phyloP scores from a whole-genome alignment of 2,113 vertebrate species.

The Mormyrus iriodes region DNA sequence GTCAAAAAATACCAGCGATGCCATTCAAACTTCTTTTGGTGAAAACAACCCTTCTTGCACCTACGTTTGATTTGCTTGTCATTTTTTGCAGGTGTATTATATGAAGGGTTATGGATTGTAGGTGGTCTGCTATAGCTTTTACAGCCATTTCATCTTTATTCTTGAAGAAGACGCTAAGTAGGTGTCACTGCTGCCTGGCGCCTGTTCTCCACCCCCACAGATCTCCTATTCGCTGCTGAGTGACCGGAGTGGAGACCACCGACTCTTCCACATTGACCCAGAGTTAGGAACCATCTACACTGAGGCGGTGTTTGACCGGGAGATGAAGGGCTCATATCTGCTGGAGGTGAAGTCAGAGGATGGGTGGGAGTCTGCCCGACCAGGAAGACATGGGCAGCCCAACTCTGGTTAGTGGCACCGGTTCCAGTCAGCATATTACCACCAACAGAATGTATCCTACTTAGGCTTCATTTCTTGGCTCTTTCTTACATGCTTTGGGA shows the following conservation, averaged over 20 bases:
- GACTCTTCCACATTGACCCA: constrained; percentile 67
- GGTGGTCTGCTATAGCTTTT: neutral
- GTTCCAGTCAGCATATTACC: neutral
- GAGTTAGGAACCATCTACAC: constrained; percentile 73
- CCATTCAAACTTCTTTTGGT: neutral
- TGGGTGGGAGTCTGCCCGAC: constrained; percentile 75
- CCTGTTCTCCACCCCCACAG: constrained; percentile 41
- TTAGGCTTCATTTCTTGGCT: neutral
- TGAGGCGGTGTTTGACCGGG: constrained; percentile 74
- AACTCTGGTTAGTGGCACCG: constrained; percentile 69
- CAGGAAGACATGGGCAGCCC: constrained; percentile 74
- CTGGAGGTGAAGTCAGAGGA: constrained; percentile 79
- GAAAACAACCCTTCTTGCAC: neutral
- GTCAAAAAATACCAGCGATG: constrained; percentile 3
- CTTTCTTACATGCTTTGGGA: neutral
- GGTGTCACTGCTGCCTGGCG: neutral
- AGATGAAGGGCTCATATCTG: constrained; percentile 77
- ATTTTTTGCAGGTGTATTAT: neutral
- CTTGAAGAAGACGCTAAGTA: neutral
- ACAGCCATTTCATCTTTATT: neutral
- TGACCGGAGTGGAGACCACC: constrained; percentile 73
- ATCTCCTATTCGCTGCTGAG: constrained; percentile 76
- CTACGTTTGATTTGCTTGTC: neutral
- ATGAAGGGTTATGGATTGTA: neutral
- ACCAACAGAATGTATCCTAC: neutral